These are phyloP conservation scores for Pteropus rufus DNA, from an alignment of 2,797 vertebrate species.

Conservation along the genomic window DNA sequence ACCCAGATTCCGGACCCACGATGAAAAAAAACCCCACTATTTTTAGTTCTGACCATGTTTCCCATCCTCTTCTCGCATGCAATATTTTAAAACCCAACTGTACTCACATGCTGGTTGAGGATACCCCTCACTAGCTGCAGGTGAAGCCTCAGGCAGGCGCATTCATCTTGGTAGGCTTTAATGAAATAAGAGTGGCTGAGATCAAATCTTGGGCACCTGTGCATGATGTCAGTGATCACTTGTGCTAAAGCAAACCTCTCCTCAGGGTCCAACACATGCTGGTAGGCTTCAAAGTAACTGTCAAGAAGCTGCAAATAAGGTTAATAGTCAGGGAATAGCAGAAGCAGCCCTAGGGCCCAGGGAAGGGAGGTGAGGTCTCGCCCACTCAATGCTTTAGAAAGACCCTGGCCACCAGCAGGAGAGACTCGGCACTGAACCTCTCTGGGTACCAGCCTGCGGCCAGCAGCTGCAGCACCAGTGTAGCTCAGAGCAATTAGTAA, in stretches of 20 bases:
- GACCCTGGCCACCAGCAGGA: background rate
- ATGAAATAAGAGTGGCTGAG: constrained; percentile 81
- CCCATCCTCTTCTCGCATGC: background rate
- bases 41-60: background rate
- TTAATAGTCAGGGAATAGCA: background rate
- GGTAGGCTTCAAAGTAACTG: constrained; percentile 86
- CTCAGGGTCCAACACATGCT: constrained; percentile 83
- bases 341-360: background rate
- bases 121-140: constrained; percentile 79
- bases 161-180: constrained; percentile 79
- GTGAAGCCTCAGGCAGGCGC: constrained; percentile 82
- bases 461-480: rapidly evolving
- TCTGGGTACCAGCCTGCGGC: background rate
- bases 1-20: background rate
- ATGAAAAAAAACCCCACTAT: background rate
- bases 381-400: background rate
- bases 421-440: background rate
- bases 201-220: constrained; percentile 81
- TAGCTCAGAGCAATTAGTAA: background rate
- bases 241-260: constrained; percentile 83
- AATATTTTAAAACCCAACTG: background rate
- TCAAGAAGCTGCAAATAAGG: constrained; percentile 83
- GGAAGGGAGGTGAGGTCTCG: background rate
- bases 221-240: constrained; percentile 82
- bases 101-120: constrained; percentile 81